Conservation (phyloP, 2,797 vertebrate genomes). For the Pantherophis vulpinus region DNA sequence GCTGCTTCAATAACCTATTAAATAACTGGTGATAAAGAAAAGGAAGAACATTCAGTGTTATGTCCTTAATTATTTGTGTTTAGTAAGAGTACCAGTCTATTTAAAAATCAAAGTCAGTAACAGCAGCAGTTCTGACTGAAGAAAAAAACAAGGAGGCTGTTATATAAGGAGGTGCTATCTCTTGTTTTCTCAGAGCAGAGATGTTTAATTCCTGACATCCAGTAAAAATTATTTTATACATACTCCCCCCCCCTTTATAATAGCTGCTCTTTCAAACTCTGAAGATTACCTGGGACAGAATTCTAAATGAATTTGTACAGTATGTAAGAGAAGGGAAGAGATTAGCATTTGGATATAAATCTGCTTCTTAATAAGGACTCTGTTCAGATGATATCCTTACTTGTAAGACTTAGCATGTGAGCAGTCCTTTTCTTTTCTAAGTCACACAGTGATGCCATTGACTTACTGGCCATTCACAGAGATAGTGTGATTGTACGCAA, state of each 20-base stretch:
- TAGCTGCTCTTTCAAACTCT: not conserved
- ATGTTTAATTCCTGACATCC: constrained; percentile 34
- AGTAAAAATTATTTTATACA: not conserved
- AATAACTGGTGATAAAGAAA: constrained; percentile 11
- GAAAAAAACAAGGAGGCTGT: constrained; percentile 7
- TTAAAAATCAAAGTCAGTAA: constrained; percentile 50
- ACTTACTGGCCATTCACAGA: not conserved
- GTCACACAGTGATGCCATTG: not conserved
- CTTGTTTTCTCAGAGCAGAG: constrained; percentile 29
- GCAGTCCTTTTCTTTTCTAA: not conserved
- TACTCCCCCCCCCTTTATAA: not conserved
- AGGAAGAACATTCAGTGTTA: not conserved
- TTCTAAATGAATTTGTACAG: not conserved
- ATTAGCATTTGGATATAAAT: not conserved
- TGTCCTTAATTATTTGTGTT: not conserved
- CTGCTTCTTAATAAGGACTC: not conserved
- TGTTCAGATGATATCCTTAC: not conserved
- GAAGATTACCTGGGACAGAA: not conserved
- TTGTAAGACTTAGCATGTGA: not conserved
- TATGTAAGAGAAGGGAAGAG: not conserved
- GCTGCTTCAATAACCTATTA: not conserved
- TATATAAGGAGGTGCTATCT: constrained; percentile 33
- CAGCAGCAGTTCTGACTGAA: constrained; percentile 34
- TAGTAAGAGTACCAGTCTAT: constrained; percentile 34
- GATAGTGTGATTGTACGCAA: not conserved